phyloP scores from a whole-genome alignment of 1,140 invertebrate genomes.

The Papilio polyxenes region DNA sequence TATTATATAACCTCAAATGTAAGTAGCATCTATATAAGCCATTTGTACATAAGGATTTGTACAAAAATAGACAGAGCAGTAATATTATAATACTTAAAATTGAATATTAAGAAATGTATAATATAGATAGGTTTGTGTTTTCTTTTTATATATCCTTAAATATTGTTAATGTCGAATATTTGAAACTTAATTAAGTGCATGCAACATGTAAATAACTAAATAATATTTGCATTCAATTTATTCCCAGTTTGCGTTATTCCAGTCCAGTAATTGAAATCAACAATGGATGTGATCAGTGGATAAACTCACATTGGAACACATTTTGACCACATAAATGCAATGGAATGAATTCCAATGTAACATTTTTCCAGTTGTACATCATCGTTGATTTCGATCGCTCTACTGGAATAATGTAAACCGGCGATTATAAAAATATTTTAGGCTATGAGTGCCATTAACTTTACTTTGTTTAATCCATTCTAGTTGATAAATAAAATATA shows the following conservation, averaged over 20 bases:
- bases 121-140: slow-evolving; percentile 32
- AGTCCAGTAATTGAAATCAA: too few species aligned
- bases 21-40: slow-evolving; percentile 39
- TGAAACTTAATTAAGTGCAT: slow-evolving; percentile 36
- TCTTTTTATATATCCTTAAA: neutral
- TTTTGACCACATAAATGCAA: too few species aligned
- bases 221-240: slow-evolving; percentile 36
- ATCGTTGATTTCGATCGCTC: too few species aligned
- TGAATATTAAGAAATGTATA: slow-evolving; percentile 25
- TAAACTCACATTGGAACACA: too few species aligned
- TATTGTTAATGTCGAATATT: slow-evolving; percentile 7
- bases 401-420: too few species aligned
- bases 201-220: slow-evolving; percentile 50
- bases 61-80: slow-evolving; percentile 38
- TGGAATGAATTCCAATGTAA: too few species aligned
- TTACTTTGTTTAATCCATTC: slow-evolving; percentile 59
- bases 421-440: slow-evolving; percentile 59
- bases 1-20: slow-evolving; percentile 49
- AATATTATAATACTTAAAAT: slow-evolving; percentile 11
- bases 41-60: slow-evolving; percentile 50
- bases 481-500: slow-evolving; percentile 53
- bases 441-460: slow-evolving; percentile 78
- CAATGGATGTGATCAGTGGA: too few species aligned
- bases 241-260: neutral
- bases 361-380: too few species aligned